A percentile compares a stretch with the other conserved stretches of the same genome.
Conservation (phyloP, 2,797 vertebrate species). For the Xyrichtys novacula region DNA sequence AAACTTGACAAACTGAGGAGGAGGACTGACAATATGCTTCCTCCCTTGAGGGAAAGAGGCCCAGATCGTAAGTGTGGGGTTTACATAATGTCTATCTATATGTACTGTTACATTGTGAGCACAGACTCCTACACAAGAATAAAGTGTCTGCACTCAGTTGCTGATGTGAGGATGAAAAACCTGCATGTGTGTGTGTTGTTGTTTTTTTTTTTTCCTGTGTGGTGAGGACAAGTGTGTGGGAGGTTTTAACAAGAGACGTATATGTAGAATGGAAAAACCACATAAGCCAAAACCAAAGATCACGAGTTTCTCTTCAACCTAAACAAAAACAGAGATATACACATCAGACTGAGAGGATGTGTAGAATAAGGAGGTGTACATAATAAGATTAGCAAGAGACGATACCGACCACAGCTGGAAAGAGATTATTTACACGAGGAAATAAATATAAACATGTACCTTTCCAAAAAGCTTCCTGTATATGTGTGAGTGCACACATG, state of each 20-base stretch:
- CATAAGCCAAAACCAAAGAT: conserved; percentile 64
- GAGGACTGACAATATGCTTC: conserved; percentile 44
- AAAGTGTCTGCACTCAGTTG: conserved; percentile 42
- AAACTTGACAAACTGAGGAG: conserved; percentile 42
- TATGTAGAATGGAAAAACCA: conserved; percentile 71
- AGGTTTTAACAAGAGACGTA: conserved; percentile 53
- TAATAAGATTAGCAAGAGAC: conserved; percentile 1
- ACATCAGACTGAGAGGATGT: conserved; percentile 31
- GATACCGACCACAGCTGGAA: conserved; percentile 3
- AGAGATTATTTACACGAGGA: conserved; percentile 8
- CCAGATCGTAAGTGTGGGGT: conserved; percentile 28
- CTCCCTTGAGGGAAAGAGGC: conserved; percentile 38
- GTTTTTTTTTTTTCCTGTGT: conserved; percentile 53
- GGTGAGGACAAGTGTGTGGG: conserved; percentile 54
- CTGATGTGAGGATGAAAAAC: conserved; percentile 57
- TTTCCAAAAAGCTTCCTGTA: conserved; percentile 16
- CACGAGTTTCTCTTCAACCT: conserved; percentile 36
- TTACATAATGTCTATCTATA: conserved; percentile 50
- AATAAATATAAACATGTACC: background rate
- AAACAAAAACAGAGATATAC: conserved; percentile 36
- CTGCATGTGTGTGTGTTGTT: conserved; percentile 38
- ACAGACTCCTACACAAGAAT: conserved; percentile 53
- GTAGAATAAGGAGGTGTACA: conserved; percentile 18
- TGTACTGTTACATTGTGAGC: conserved; percentile 11
- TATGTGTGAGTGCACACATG: conserved; percentile 12